Evolutionary conservation across 2,888 invertebrate species (phyloP), one percentile per base, ranked within the genome.

Genomic region (Agrypnus murinus): DNA sequence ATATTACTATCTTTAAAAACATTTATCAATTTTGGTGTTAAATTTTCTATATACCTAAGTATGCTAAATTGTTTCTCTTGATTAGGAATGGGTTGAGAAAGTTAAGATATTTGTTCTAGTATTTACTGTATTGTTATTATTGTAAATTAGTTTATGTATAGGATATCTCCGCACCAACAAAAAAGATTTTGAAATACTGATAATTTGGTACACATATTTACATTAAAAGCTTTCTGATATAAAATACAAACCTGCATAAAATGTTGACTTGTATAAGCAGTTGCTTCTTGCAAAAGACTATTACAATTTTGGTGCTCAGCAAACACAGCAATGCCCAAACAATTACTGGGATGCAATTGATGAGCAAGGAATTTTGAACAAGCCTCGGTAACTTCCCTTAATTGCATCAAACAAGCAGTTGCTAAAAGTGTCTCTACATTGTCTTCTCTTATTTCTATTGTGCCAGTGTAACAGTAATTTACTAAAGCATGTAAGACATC

Each of bases 331-430:
- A 98, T 97, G 17, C 97, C 97, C 75, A 98, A 89, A 86, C 97
- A 97, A 85, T 98, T 98, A 80, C 96, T 96, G 0, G 97, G 97
- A 86, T 96, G 95, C 64, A 96, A 87, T 84, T 97, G 97, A 80
- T 95, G 94, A 80, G 93, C 92, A 63, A 98, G 88, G 85, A 96
- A 98, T 80, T 91, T 90, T 81, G 96, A 96, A 83, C 97, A 97
- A 34, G 96, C 96, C 78, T 93, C 93, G 45, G 95, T 94, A 40
- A 97, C 96, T 77, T 95, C 92, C 79, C 89, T 89, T 59, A 98
- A 87, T 85, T 97, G 96, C 71, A 98, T 89, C 63, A 97, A 88
- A 84, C 95, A 95, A 6, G 97, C 95, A 38, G 97, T 96, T 34
- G 93, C 92, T 76, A 98, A 86, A 50, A 97, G 87, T 10, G 93